These are phyloP conservation scores for Callosobruchus maculatus DNA, from an alignment of 2,888 invertebrate genomes.

Conservation along the genomic window DNA sequence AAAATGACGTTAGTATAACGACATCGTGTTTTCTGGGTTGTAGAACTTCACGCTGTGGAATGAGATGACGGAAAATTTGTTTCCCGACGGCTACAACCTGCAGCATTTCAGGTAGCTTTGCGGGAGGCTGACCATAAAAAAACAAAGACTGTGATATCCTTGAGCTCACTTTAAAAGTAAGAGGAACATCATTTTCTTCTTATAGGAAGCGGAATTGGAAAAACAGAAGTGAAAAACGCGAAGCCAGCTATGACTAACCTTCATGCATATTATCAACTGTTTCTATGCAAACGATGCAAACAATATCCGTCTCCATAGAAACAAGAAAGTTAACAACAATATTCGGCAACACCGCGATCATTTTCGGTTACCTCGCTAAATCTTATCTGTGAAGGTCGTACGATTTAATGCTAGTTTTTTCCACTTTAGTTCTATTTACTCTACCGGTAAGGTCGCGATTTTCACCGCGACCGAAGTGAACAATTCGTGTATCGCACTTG, in stretches of 20 bases:
- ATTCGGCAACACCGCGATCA: neutral
- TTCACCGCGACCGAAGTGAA: neutral
- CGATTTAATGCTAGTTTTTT: neutral
- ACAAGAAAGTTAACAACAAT: neutral
- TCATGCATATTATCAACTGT: neutral
- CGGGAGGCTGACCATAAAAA: too few species aligned
- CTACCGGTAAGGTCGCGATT: neutral
- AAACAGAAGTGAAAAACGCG: neutral
- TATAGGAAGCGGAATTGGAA: too few species aligned
- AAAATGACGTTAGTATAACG: too few species aligned
- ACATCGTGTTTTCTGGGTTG: too few species aligned
- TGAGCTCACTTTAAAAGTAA: too few species aligned
- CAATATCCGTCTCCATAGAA: neutral
- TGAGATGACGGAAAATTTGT: too few species aligned
- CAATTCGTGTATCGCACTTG: neutral
- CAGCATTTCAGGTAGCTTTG: too few species aligned
- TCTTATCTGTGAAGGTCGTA: neutral
- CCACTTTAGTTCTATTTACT: neutral
- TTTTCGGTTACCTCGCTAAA: neutral
- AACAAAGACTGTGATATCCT: too few species aligned
- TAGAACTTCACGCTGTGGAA: too few species aligned
- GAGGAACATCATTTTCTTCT: too few species aligned
- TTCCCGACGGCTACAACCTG: too few species aligned
- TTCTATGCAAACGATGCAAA: neutral
- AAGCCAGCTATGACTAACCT: neutral